Evolutionary conservation across 2,888 invertebrate genomes (phyloP).

Genomic region (Blastobasis lacticolella): DNA sequence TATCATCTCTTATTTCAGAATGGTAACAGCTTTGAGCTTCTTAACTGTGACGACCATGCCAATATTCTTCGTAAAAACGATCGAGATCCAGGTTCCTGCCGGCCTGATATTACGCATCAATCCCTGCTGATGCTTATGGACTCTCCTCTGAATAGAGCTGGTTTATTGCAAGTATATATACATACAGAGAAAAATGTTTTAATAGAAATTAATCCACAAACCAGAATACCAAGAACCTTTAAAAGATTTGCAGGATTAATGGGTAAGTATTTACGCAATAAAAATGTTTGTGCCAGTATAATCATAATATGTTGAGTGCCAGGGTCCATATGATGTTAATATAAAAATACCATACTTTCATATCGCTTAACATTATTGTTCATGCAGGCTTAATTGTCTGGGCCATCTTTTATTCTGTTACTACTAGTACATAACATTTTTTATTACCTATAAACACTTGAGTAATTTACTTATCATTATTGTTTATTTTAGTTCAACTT

Average conservation of each 20-base stretch:
- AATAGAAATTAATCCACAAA: slow-evolving; percentile 97
- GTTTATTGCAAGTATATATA: slow-evolving; percentile 94
- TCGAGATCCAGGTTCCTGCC: slow-evolving; percentile 88
- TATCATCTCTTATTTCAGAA: slow-evolving; percentile 71
- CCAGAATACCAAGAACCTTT: slow-evolving; percentile 96
- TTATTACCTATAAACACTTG: background rate
- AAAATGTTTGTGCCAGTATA: background rate
- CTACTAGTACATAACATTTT: background rate
- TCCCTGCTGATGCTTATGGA: slow-evolving; percentile 98
- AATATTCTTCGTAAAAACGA: slow-evolving; percentile 89
- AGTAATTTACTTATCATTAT: background rate
- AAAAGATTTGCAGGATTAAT: slow-evolving; percentile 97
- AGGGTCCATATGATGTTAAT: too few relatives aligned
- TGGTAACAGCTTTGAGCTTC: slow-evolving; percentile 89
- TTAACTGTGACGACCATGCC: slow-evolving; percentile 96
- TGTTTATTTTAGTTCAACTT: slow-evolving; percentile 86
- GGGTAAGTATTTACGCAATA: slow-evolving; percentile 73
- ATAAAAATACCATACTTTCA: too few relatives aligned
- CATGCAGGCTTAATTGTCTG: too few relatives aligned
- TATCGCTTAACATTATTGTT: too few relatives aligned
- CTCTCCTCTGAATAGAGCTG: slow-evolving; percentile 96
- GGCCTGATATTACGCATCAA: slow-evolving; percentile 98
- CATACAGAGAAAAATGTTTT: slow-evolving; percentile 94
- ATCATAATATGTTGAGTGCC: too few relatives aligned
- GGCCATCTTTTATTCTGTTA: too few relatives aligned